Evolutionary conservation across 2,797 vertebrate species (phyloP), one percentile per base, ranked within the genome.

Genomic region (Labeo calbasu): DNA sequence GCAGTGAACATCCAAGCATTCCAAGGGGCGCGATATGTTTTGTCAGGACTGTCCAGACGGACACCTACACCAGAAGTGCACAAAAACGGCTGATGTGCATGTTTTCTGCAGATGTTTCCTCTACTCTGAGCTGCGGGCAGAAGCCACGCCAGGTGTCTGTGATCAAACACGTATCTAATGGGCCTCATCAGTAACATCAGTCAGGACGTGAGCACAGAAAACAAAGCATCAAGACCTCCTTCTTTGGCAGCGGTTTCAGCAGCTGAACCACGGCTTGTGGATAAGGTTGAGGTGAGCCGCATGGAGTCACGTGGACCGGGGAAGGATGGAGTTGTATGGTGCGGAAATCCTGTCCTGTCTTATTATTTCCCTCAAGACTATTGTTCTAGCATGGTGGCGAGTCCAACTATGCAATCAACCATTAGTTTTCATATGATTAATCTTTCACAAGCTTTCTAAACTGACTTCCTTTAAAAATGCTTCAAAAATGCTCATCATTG

Each of bases 81-180:
- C 53, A 46, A 66, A 57, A 83, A 66, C 2, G 4, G 10, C 73
- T 65, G 23, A 81, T 43, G 69, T 53, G 14, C 32, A 36, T 72
- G 72, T 84, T 77, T 28, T n/a, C 36, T 61, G 57, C 86, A 87
- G 86, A 79, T 87, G 86, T 81, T 87, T 87, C 86, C 86, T 87
- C 53, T 61, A 13, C n/a, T 40, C 21, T 71, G 53, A n/a, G 48
- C 19, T 40, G 17, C 13, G 61, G 48, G 43, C 23, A 7, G 17
- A 78, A 63, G 36, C 23, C 66, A 51, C 10, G 11, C 75, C 86
- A 85, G 86, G 80, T 85, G 86, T 79, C 57, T 32, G 12, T 61
- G 46, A 77, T 77, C 63, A 69, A 76, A 57, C 66, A 43, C 25
- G 48, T 63, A 81, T 77, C 63, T 70, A 81, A 19, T 15, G 17